Base-by-base conservation (phyloP, 2,888 invertebrate species). In the Cheilosia soror region DNA sequence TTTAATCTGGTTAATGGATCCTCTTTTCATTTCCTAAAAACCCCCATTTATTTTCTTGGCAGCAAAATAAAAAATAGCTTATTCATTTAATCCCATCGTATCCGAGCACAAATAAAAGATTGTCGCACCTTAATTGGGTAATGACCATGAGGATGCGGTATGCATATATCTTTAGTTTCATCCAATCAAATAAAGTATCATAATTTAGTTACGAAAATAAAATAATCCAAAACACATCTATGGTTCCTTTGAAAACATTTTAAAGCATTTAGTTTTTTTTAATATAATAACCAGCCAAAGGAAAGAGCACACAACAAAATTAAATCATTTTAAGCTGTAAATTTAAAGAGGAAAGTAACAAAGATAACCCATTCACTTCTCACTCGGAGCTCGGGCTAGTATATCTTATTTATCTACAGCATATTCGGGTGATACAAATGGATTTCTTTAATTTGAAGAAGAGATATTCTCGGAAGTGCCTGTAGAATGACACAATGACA, bases 391-490 rank as follows among this genome's bases (percentile, higher is more conserved):
- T 76, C 47, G 66, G 1, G 20, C 20, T 20, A 20, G 20, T 20
- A 20, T 77, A 77, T 85, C 81, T 85, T 72, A 76, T 81, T 85
- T 76, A 81, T 81, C 81, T 72, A 11, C 27, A 63, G 29, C 11
- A 37, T 37, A 47, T 33, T 47, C 66, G 15, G 66, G 37, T 47
- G 51, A 72, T 72, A 66, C 57, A 63, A 78, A 78, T 71, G 78
- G 63, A 63, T 62, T 78, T 65, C 49, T 57, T 57, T 57, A 60
- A 68, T 69, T 44, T 27, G 29, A 20, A 62, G 68, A 77, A 37
- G 29, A 40, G 62, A 72, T 62, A 40, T 47, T 62, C 51, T 72
- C 51, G 42, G 27, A 55, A 53, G 11, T 27, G 9, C 1, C 27
- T 5, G 11, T 27, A 9, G 27, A 37, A 37, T 37, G 37, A 37